Conservation (phyloP, 2,888 invertebrate species). For the Rhagophthalmus giganteus region DNA sequence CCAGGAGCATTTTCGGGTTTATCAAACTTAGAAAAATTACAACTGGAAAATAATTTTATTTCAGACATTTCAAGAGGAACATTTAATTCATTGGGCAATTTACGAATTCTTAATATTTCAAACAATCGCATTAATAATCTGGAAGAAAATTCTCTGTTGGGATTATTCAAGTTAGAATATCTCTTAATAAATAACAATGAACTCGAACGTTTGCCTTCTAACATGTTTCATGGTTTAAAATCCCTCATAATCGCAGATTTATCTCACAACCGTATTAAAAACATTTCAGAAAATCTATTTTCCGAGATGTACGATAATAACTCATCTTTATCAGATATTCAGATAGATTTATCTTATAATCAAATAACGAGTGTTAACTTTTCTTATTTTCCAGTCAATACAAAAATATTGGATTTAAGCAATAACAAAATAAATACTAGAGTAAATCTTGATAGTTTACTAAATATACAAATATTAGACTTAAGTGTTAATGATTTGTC, state of each 20-base stretch:
- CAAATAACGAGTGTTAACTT: not conserved
- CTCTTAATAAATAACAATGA: not conserved
- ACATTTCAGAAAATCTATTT: not conserved
- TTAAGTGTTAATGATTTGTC: no score
- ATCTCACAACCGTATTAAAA: constrained; percentile 1
- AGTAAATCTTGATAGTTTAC: no score
- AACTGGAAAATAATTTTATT: constrained; percentile 54
- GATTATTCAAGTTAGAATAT: not conserved
- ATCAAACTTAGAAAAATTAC: constrained; percentile 3
- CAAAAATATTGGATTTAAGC: not conserved
- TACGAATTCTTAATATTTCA: not conserved
- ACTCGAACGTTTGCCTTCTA: not conserved
- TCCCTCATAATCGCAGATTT: constrained; percentile 2
- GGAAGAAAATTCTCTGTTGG: constrained; percentile 4
- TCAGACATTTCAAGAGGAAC: constrained; percentile 53
- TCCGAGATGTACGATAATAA: not conserved
- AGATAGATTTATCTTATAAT: constrained; percentile 7
- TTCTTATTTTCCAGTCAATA: not conserved
- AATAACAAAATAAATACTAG: constrained; percentile 2
- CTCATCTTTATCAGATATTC: not conserved
- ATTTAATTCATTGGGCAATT: constrained; percentile 58
- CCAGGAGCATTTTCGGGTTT: constrained; percentile 51
- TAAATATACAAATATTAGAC: no score
- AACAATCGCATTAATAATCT: constrained; percentile 2
- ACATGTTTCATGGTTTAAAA: not conserved